Evolutionary conservation across 37 sponge, comb jelly and placozoan genomes (phyloP).

Genomic region (Spongia lamella): DNA sequence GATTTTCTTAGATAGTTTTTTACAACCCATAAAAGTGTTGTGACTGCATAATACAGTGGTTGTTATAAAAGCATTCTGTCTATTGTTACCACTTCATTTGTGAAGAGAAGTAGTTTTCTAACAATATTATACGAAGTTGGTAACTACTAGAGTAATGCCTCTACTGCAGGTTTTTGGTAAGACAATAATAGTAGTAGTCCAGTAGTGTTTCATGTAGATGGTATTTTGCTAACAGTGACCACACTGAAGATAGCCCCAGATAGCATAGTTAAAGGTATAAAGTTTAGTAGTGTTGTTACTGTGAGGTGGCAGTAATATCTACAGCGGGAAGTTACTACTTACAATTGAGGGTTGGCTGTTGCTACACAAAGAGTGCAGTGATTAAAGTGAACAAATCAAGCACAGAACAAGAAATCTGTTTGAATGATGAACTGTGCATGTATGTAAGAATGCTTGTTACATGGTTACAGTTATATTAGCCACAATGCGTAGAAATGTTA

Average conservation of each 20-base stretch:
- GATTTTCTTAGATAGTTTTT: background rate
- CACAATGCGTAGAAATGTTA: background rate
- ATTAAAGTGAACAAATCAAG: background rate
- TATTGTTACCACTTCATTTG: too few species aligned
- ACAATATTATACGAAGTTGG: too few species aligned
- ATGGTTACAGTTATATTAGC: background rate
- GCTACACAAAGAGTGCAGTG: background rate
- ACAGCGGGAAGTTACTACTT: background rate
- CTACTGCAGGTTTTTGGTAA: too few species aligned
- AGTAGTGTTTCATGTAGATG: too few species aligned
- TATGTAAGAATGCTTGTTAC: slow-evolving; percentile 3
- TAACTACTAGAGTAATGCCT: too few species aligned
- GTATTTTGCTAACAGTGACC: too few species aligned
- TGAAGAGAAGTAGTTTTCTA: too few species aligned
- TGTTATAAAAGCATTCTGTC: background rate
- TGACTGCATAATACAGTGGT: background rate
- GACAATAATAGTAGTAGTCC: too few species aligned
- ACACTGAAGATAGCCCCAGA: too few species aligned
- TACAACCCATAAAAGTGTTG: background rate
- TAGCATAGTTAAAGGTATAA: too few species aligned
- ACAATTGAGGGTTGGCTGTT: background rate
- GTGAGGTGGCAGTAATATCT: background rate
- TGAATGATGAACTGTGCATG: background rate
- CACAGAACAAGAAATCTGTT: background rate
- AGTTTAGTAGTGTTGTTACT: background rate